These are phyloP conservation scores for Amyelois transitella DNA, from an alignment of 1,140 invertebrate genomes.

Conservation along the genomic window DNA sequence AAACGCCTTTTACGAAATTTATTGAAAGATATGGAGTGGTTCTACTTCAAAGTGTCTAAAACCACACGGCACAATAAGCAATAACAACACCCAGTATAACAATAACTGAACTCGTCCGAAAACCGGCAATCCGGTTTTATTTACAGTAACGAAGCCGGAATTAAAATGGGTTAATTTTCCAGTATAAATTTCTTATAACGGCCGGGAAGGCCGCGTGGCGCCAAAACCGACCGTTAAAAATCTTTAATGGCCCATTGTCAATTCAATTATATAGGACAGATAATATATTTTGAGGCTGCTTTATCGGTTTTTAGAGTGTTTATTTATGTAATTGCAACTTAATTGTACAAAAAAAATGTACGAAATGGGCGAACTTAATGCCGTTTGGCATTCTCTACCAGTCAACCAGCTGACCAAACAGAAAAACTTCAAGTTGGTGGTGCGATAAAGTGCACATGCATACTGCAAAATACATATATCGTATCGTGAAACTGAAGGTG, in stretches of 20 bases:
- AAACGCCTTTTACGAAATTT: too few relatives aligned
- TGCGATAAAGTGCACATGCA: too few relatives aligned
- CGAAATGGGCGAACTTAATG: not conserved
- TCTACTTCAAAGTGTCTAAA: too few relatives aligned
- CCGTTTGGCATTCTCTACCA: too few relatives aligned
- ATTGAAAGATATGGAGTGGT: too few relatives aligned
- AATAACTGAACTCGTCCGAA: not conserved
- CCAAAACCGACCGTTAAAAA: constrained; percentile 5
- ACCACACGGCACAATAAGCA: not conserved
- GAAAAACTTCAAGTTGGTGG: too few relatives aligned
- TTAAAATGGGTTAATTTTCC: constrained; percentile 4
- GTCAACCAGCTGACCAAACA: too few relatives aligned
- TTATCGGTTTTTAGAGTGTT: not conserved
- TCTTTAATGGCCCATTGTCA: constrained; percentile 10
- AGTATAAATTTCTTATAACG: constrained; percentile 6
- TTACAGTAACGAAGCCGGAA: not conserved
- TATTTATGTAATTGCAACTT: not conserved
- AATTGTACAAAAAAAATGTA: not conserved
- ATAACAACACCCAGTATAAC: not conserved
- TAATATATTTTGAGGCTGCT: not conserved
- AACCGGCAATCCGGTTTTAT: not conserved
- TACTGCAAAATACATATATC: too few relatives aligned
- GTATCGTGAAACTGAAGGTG: too few relatives aligned
- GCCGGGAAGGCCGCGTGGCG: not conserved
- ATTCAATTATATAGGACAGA: constrained; percentile 6